Conservation (phyloP, 2,113 vertebrate species). For the Xiphias gladius region DNA sequence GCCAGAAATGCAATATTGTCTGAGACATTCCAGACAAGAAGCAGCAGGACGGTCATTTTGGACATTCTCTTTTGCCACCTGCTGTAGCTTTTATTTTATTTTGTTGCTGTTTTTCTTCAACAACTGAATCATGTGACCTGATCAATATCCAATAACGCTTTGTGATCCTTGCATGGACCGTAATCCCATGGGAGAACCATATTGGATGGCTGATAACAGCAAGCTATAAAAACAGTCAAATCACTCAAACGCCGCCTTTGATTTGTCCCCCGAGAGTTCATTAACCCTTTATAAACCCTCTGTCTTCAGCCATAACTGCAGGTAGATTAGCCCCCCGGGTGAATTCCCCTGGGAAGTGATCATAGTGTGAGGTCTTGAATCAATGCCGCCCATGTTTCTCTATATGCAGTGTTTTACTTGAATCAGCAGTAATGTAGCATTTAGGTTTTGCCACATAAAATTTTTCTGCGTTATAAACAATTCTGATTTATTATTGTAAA, state of each 20-base stretch:
- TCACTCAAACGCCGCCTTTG: conserved; percentile 50
- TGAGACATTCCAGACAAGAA: conserved; percentile 51
- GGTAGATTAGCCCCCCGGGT: conserved; percentile 58
- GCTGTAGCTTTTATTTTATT: conserved; percentile 53
- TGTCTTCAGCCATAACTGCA: conserved; percentile 28
- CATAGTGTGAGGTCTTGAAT: conserved; percentile 2
- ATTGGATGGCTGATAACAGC: conserved; percentile 65
- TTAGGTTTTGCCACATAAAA: not conserved
- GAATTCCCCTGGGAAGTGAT: conserved; percentile 14
- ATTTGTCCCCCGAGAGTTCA: conserved; percentile 49
- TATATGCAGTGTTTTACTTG: not conserved
- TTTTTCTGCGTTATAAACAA: too few relatives aligned
- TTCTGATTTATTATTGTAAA: too few relatives aligned
- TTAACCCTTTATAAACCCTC: conserved; percentile 58
- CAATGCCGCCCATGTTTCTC: not conserved
- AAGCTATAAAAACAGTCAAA: conserved; percentile 60
- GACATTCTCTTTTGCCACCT: conserved; percentile 66
- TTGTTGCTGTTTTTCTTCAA: conserved; percentile 32
- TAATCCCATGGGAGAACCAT: conserved; percentile 42
- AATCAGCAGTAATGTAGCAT: conserved; percentile 4
- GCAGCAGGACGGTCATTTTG: conserved; percentile 48
- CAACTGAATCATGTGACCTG: conserved; percentile 48
- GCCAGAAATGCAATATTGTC: conserved; percentile 62
- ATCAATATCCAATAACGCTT: conserved; percentile 81
- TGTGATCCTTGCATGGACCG: conserved; percentile 55